Evolutionary conservation across 2,797 vertebrate species (phyloP), one percentile per base, ranked within the genome.

Genomic region (Thaleichthys pacificus): DNA sequence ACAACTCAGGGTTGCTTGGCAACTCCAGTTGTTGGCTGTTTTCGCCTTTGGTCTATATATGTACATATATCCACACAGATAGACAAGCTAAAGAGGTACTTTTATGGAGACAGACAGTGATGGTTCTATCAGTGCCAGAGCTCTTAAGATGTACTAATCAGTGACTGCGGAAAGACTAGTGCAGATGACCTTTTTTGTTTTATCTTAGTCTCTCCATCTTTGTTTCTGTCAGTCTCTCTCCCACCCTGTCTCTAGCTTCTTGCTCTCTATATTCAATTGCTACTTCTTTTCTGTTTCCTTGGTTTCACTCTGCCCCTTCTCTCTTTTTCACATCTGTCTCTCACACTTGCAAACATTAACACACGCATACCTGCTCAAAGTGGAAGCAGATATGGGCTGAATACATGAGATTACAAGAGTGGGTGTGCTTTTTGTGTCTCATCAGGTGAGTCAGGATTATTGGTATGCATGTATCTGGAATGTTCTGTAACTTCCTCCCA

Each of bases 401-500:
- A 42, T 54, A 12, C 26, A 26, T 51, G 38, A 15, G 4, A 14
- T 5, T 15, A 17, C 21, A 12, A 26, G 1, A 51, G 42, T 15
- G 49, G 30, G 14, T 24, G 47, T 30, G 49, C 9, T 68, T 47
- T 49, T 61, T 2, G 0, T 57, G 67, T 78, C 75, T 88, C 82
- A 85, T 70, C 68, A 15, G 66, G 76, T 86, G 86, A 88, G 35
- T 90, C 83, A 84, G 74, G 61, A 62, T 67, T 54, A 22, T 32
- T 11, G 69, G 79, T 71, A 82, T 86, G 83, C 42, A 3, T 87
- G 83, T 42, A 3, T 47, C 68, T 62, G 30, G 30, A 73, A 66
- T 66, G 68, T 22, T 11, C 60, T 7, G 14, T 60, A 68, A 51
- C 17, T 17, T 17, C 24, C 51, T 21, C 9, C 42, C 42, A 14